Base-by-base conservation (phyloP, 2,113 vertebrate species). In the Caracal caracal region DNA sequence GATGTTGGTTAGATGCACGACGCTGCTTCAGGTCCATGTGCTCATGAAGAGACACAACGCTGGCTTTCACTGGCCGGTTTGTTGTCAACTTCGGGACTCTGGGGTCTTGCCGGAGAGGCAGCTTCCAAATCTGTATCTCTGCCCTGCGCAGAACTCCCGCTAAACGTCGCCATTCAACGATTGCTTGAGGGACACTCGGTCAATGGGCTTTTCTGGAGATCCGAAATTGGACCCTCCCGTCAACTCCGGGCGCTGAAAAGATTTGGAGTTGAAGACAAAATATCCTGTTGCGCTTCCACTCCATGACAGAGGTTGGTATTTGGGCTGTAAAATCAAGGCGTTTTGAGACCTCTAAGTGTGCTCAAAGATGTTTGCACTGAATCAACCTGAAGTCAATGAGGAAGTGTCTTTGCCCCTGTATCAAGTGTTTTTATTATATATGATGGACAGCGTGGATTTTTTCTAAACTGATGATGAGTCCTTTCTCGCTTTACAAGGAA, bases 301-400 rank as follows among this genome's bases (percentile, higher is more conserved):
- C 20, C 65, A 0, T 4, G 65, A 28, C 2, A 2, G 19, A 1
- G 65, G 13, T 4, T 26, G 16, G 7, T 10, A 10, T 13, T 10
- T 1, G 63, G 43, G 4, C 43, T 7, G 1, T 3, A 33, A 35
- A 22, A 47, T 15, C 13, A 16, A 26, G n/a, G 22, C 16, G 3
- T 28, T 59, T 35, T 26, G n/a, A 37, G 37, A 81, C 1, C 0
- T n/a, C 40, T 24, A 19, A 26, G 19, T 2, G 11, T 24, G 4
- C 12, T 84, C 61, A n/a, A n/a, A 11, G 61, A 13, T 33, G 2
- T 20, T 47, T 22, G 37, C 20, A 9, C 61, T 15, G 9, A 19
- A 47, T 47, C 6, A 24, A 33, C 16, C 20, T 12, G 16, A 66
- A 20, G 61, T 49, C 43, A 47, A 15, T 15, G 61, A 37, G 16